These are phyloP conservation scores for Callaeas wilsoni DNA, from an alignment of 2,113 vertebrate genomes.

Conservation along the genomic window DNA sequence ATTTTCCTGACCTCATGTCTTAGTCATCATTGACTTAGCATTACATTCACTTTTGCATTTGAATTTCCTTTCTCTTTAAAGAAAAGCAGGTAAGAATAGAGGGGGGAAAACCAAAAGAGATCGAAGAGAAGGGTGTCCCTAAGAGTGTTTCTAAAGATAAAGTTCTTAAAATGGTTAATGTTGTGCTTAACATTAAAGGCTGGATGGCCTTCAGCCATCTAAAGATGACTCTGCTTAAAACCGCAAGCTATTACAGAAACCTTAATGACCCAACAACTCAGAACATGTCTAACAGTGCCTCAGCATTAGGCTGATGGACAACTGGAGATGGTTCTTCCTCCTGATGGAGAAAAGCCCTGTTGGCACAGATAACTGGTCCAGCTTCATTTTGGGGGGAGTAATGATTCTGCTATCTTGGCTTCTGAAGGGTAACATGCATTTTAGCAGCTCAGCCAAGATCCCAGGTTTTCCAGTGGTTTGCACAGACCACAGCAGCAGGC, in stretches of 20 bases:
- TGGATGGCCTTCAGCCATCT: background rate
- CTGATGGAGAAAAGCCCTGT: background rate
- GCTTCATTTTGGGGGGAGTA: background rate
- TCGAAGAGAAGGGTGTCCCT: background rate
- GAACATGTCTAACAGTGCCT: background rate
- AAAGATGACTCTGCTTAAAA: conserved; percentile 13
- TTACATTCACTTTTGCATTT: background rate
- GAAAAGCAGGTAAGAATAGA: background rate
- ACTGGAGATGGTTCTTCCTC: no score
- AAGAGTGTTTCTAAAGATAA: background rate
- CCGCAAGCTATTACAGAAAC: background rate
- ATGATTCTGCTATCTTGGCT: background rate
- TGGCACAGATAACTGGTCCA: background rate
- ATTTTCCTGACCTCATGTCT: background rate
- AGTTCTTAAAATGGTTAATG: background rate
- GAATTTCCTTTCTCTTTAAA: background rate
- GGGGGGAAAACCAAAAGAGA: background rate
- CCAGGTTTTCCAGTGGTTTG: background rate
- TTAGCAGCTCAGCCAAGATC: background rate
- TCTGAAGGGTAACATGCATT: background rate
- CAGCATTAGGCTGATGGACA: background rate
- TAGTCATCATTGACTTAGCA: background rate
- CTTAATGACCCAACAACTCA: background rate
- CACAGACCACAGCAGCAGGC: background rate
- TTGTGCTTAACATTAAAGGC: background rate